Evolutionary conservation across 1,140 invertebrate genomes (phyloP), one percentile per base, ranked within the genome.

Genomic region (Parasteatoda tepidariorum): DNA sequence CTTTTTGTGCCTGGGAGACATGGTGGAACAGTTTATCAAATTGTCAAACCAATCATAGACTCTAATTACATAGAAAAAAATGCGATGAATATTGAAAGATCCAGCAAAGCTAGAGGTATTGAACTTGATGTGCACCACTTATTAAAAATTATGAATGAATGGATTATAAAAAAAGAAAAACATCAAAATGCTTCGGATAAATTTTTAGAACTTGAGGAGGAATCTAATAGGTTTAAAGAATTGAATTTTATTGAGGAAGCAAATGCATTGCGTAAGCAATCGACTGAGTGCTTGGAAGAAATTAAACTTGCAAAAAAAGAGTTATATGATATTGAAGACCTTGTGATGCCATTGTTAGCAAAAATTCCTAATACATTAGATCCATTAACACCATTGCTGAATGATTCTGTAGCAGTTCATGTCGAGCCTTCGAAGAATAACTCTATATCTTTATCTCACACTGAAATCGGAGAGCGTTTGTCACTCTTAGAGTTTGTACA

Each of bases 11-110:
- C 78, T n/a, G 67, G 67, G 5, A 48, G 78, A 6, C 34, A 61
- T 59, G 78, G 78, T 13, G 34, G 24, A 5, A 18, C 38, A n/a
- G 28, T 81, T 30, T 81, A 81, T 61, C 78, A 81, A 30, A 70
- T 81, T 30, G 78, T 81, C 13, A 70, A 48, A 30, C 78, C 78
- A 18, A 13, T 59, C 24, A 70, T 81, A 7, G 62, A 61, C 41
- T 13, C 62, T 7, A n/a, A 81, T n/a, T 68, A 41, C 22, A 59
- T 81, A 7, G 11, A 13, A 7, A 22, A 28, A 7, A 70, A 81
- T 55, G n/a, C 70, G 0, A 7, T 31, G 38, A 9, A 30, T 18
- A 34, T 81, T 24, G 22, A 41, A 15, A 24, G 24, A 6, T 81
- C 78, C 18, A 70, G 54, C 48, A 28, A 7, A 0, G n/a, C 41